Conservation (phyloP, 2,888 invertebrate genomes). For the Cetonia aurata region DNA sequence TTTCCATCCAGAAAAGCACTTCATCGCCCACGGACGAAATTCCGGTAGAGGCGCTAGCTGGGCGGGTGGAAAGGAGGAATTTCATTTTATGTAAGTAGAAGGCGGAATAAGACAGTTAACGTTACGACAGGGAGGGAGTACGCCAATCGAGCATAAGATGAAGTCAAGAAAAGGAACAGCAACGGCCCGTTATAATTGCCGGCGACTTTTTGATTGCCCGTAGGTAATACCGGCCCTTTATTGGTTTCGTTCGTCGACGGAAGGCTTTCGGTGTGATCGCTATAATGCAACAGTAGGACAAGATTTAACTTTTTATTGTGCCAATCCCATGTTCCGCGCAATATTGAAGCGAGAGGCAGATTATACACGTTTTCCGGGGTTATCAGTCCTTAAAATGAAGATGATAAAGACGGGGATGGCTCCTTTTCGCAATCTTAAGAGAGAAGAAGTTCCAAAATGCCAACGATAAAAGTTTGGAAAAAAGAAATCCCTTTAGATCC, state of each 20-base stretch:
- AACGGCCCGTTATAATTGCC: constrained; percentile 14
- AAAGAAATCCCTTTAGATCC: no score
- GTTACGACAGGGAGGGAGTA: background rate
- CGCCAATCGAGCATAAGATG: background rate
- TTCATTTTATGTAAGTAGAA: background rate
- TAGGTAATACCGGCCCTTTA: constrained; percentile 6
- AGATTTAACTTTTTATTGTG: constrained; percentile 9
- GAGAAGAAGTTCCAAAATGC: no score
- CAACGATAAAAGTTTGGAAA: no score
- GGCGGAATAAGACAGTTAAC: background rate
- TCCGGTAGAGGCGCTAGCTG: background rate
- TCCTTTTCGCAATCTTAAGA: no score
- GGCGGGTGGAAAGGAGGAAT: background rate
- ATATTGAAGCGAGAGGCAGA: no score
- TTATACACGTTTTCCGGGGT: no score
- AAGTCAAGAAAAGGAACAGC: background rate
- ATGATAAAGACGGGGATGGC: no score
- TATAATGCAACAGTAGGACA: constrained; percentile 3
- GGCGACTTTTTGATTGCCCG: constrained; percentile 15
- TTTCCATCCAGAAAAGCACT: constrained; percentile 12
- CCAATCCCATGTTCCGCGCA: background rate
- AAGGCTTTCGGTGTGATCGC: background rate
- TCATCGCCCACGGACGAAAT: constrained; percentile 14
- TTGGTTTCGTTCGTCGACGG: background rate
- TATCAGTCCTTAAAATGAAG: no score